Conservation (phyloP, 2,888 invertebrate genomes). For the Heliconius erato region DNA sequence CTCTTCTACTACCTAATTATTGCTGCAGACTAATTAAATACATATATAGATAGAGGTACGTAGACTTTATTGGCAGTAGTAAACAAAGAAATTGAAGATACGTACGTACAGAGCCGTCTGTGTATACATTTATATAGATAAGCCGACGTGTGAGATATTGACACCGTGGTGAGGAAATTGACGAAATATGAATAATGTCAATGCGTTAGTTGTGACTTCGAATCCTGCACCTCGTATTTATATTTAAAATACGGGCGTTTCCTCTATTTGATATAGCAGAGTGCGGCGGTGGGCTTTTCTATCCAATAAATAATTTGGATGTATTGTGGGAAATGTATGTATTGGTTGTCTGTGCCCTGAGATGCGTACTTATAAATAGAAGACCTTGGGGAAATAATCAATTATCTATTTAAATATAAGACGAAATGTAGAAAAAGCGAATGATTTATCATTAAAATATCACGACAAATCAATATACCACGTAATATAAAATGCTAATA, state of each 20-base stretch:
- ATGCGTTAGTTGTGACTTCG: not conserved
- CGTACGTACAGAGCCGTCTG: not conserved
- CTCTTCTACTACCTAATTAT: conserved; percentile 28
- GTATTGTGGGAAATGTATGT: not conserved
- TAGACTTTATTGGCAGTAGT: conserved; percentile 6
- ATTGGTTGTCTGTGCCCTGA: not conserved
- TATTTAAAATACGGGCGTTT: not conserved
- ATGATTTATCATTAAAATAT: not conserved
- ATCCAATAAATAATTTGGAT: not conserved
- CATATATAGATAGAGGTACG: conserved; percentile 10
- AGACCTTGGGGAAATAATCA: too few relatives aligned
- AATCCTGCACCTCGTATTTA: not conserved
- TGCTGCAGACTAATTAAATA: conserved; percentile 25
- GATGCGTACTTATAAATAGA: not conserved
- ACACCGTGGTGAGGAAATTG: not conserved
- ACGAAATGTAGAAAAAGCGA: not conserved
- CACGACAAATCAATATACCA: not conserved
- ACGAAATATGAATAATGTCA: not conserved
- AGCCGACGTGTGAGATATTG: not conserved
- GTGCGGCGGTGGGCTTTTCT: not conserved
- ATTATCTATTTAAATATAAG: not conserved
- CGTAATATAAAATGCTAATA: not conserved
- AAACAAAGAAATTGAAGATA: conserved; percentile 15
- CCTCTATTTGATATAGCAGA: too few relatives aligned
- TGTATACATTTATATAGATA: not conserved